phyloP scores from a whole-genome alignment of 2,113 vertebrate genomes.

The Embiotoca jacksoni region DNA sequence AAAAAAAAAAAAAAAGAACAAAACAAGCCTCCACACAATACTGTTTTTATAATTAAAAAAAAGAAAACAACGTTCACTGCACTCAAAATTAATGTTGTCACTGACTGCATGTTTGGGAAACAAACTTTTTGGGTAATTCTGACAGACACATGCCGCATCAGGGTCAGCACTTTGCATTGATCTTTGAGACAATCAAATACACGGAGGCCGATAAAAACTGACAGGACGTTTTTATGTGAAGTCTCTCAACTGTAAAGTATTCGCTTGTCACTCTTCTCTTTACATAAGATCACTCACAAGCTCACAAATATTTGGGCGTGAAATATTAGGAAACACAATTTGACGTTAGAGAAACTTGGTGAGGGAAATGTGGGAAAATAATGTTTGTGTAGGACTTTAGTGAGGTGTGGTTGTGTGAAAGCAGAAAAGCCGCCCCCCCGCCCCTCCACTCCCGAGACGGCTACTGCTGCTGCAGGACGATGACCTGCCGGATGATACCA shows the following conservation, averaged over 20 bases:
- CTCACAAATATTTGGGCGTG: constrained; percentile 34
- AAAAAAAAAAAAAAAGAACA: constrained; percentile 19
- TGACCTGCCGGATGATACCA: neutral
- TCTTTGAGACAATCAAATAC: constrained; percentile 69
- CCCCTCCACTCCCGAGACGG: too few relatives aligned
- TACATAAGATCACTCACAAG: constrained; percentile 26
- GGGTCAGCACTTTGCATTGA: constrained; percentile 75
- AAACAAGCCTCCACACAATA: constrained; percentile 14
- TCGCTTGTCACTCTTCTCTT: constrained; percentile 37
- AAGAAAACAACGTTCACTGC: neutral
- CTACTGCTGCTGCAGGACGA: neutral
- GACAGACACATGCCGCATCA: constrained; percentile 47
- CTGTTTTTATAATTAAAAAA: constrained; percentile 13
- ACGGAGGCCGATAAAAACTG: constrained; percentile 56
- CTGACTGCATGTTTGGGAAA: constrained; percentile 25
- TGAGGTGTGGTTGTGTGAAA: constrained; percentile 19
- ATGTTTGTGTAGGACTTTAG: neutral
- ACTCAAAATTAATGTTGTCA: constrained; percentile 13
- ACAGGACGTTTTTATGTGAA: constrained; percentile 61
- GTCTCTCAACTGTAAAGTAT: constrained; percentile 65
- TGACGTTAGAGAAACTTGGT: neutral
- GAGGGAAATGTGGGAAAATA: neutral
- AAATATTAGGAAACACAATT: constrained; percentile 31
- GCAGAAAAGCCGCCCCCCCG: constrained; percentile 1
- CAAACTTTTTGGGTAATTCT: constrained; percentile 52